These are phyloP conservation scores for Tineola bisselliella DNA, from an alignment of 2,888 invertebrate genomes.

Conservation along the genomic window DNA sequence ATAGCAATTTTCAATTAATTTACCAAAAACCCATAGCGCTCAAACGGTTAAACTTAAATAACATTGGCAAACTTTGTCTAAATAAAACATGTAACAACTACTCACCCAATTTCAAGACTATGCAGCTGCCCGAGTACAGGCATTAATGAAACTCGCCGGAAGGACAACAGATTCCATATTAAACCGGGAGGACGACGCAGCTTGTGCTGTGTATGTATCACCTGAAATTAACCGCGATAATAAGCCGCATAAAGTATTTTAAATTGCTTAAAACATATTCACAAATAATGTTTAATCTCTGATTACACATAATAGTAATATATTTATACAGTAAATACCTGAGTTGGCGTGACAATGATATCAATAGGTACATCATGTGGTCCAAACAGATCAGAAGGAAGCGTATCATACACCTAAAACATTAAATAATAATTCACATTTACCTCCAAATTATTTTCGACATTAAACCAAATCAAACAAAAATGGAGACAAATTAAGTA, in stretches of 20 bases:
- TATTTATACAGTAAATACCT: too few species aligned
- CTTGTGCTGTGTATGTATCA: constrained; percentile 58
- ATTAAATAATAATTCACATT: constrained; percentile 9
- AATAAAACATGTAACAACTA: constrained; percentile 17
- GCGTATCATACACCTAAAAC: constrained; percentile 73
- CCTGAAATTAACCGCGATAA: constrained; percentile 26
- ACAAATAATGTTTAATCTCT: too few species aligned
- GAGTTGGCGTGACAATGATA: constrained; percentile 85
- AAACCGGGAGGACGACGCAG: constrained; percentile 74
- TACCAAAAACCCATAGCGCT: too few species aligned
- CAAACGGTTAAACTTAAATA: too few species aligned
- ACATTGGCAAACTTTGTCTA: too few species aligned
- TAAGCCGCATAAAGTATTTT: too few species aligned
- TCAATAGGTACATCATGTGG: constrained; percentile 87
- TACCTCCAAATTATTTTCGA: too few species aligned
- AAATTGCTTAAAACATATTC: too few species aligned
- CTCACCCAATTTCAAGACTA: constrained; percentile 74
- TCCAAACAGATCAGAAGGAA: constrained; percentile 79
- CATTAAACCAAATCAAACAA: too few species aligned
- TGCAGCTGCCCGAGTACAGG: constrained; percentile 77
- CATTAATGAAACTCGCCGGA: constrained; percentile 76
- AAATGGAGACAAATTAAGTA: too few species aligned
- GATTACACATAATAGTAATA: too few species aligned
- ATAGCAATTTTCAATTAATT: too few species aligned
- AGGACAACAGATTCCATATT: constrained; percentile 80